Conservation (phyloP, 2,797 vertebrate genomes). For the Pseudochaenichthys georgianus region DNA sequence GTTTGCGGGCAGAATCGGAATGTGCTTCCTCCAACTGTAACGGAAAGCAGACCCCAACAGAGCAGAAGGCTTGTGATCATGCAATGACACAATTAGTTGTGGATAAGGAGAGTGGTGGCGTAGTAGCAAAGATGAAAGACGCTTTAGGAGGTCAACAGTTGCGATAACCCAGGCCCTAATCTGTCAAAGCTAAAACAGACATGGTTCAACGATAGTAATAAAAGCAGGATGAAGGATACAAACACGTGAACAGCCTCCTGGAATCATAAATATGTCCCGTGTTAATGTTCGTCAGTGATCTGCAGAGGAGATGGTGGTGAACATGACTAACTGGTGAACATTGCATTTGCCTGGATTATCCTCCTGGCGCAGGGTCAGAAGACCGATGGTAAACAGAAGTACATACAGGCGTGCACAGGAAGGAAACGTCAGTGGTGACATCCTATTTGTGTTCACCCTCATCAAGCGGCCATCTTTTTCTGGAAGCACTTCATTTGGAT, state of each 20-base stretch:
- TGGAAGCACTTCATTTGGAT: slow-evolving; percentile 56
- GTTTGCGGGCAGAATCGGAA: slow-evolving; percentile 32
- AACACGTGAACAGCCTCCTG: slow-evolving; percentile 9
- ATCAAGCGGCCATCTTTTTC: slow-evolving; percentile 48
- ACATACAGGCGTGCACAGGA: slow-evolving; percentile 51
- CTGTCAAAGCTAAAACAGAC: slow-evolving; percentile 53
- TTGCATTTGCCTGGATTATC: slow-evolving; percentile 29
- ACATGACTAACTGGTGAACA: slow-evolving; percentile 26
- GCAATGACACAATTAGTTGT: slow-evolving; percentile 62
- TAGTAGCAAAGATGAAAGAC: slow-evolving; percentile 44
- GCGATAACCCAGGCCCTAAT: slow-evolving; percentile 62
- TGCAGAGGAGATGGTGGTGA: background rate
- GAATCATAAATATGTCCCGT: background rate
- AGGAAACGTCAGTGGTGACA: slow-evolving; percentile 52
- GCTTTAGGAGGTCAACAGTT: slow-evolving; percentile 54
- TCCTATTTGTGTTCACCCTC: slow-evolving; percentile 68
- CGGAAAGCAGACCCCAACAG: slow-evolving; percentile 60
- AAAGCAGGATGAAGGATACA: slow-evolving; percentile 25
- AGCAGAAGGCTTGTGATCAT: slow-evolving; percentile 41
- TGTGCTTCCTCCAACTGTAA: slow-evolving; percentile 43
- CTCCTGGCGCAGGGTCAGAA: background rate
- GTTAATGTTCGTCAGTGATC: background rate
- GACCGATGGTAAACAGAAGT: slow-evolving; percentile 23
- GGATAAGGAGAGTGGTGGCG: slow-evolving; percentile 51
- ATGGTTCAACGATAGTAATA: slow-evolving; percentile 13